A percentile compares a stretch with the other conserved stretches of the same genome.
These are phyloP conservation scores for Trissonchulus latispiculum DNA, from an alignment of 2,888 invertebrate species.

Conservation along the genomic window DNA sequence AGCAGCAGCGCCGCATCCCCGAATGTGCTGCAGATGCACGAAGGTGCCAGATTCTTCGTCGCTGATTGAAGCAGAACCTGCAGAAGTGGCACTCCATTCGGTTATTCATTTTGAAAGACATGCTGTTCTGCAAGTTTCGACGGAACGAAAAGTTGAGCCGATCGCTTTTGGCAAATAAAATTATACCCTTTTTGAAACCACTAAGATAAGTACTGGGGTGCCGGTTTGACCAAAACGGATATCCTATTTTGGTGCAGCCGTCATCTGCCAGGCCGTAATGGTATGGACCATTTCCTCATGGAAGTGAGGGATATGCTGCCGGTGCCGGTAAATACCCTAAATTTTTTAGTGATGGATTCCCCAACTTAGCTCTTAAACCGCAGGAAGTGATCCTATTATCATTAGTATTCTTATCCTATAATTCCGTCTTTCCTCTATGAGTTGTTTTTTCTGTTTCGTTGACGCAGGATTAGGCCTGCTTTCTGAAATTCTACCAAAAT, in stretches of 20 bases:
- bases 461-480: too few species aligned
- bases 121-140: not conserved
- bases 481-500: too few species aligned
- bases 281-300: not conserved
- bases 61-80: not conserved
- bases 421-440: not conserved
- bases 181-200: not conserved
- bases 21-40: not conserved
- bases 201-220: not conserved
- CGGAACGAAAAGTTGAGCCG: not conserved
- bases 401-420: not conserved
- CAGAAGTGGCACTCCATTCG: not conserved
- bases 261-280: not conserved
- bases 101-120: not conserved
- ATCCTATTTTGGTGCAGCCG: not conserved
- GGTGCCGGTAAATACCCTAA: not conserved
- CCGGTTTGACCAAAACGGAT: not conserved
- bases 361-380: not conserved
- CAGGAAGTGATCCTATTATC: not conserved
- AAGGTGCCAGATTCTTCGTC: not conserved
- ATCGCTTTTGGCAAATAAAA: not conserved
- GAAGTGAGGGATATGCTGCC: not conserved
- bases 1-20: not conserved
- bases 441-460: too few species aligned
- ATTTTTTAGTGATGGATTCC: not conserved